Evolutionary conservation across 1,140 invertebrate genomes (phyloP).

Genomic region (Pogonus chalceus): DNA sequence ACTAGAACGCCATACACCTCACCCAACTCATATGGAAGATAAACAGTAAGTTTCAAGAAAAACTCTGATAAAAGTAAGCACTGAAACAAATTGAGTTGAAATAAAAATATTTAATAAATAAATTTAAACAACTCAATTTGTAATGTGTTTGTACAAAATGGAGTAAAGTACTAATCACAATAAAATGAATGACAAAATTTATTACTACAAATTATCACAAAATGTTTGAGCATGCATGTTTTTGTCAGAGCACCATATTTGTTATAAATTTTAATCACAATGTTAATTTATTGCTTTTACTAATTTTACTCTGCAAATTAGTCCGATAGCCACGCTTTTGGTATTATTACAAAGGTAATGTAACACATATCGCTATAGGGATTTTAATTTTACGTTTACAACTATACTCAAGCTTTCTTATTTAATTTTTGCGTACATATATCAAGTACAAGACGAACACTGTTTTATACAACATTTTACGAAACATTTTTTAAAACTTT

Average conservation of each 20-base stretch:
- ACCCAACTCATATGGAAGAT: constrained; percentile 40
- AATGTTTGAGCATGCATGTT: no score
- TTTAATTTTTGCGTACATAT: not conserved
- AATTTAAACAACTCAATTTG: not conserved
- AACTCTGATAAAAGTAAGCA: not conserved
- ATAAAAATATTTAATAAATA: not conserved
- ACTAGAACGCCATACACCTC: constrained; percentile 48
- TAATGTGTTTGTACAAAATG: not conserved
- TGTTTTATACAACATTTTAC: no score
- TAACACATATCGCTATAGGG: constrained; percentile 29
- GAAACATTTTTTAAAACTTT: no score
- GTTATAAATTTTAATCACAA: not conserved
- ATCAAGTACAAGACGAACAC: no score
- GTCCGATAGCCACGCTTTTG: constrained; percentile 79
- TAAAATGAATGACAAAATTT: not conserved
- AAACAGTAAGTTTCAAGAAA: constrained; percentile 43
- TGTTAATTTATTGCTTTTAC: constrained; percentile 26
- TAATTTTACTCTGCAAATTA: constrained; percentile 44
- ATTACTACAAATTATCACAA: no score
- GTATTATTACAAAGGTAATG: constrained; percentile 76
- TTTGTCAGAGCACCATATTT: constrained; percentile 5
- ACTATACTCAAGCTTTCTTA: not conserved
- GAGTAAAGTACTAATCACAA: not conserved
- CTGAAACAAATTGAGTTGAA: not conserved
- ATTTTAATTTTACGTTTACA: not conserved